Evolutionary conservation across 2,797 vertebrate species (phyloP).

Genomic region (Lepilemur septentrionalis): DNA sequence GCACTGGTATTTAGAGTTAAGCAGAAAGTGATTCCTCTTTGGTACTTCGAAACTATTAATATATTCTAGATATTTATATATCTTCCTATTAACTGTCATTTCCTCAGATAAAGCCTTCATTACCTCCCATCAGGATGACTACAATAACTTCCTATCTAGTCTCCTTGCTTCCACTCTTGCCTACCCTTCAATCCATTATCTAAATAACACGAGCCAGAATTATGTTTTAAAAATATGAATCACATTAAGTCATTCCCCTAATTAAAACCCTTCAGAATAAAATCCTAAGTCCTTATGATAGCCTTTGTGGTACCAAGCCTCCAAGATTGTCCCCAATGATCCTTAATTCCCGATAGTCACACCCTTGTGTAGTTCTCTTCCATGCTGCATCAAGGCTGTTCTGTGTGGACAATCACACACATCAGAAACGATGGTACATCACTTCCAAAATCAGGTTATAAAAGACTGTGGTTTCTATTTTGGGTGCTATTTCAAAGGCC

Average conservation of each 20-base stretch:
- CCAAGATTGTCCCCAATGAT: background rate
- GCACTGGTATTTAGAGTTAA: background rate
- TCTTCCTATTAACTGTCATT: background rate
- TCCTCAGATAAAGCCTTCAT: background rate
- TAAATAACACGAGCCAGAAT: background rate
- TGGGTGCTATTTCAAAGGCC: background rate
- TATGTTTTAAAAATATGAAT: background rate
- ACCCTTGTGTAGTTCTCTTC: background rate
- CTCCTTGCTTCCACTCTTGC: background rate
- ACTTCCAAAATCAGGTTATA: background rate
- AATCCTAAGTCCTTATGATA: background rate
- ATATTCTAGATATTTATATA: background rate
- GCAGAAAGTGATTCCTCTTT: background rate
- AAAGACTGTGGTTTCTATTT: background rate
- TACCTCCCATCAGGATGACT: background rate
- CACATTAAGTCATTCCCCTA: background rate
- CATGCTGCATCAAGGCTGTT: background rate
- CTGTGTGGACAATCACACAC: background rate
- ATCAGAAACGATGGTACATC: background rate
- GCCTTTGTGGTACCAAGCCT: background rate
- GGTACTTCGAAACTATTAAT: background rate
- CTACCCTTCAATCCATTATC: background rate
- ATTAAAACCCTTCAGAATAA: background rate
- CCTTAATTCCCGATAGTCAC: background rate
- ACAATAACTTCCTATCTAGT: background rate